Evolutionary conservation across 2,113 vertebrate genomes (phyloP).

Genomic region (Psittacus erithacus): DNA sequence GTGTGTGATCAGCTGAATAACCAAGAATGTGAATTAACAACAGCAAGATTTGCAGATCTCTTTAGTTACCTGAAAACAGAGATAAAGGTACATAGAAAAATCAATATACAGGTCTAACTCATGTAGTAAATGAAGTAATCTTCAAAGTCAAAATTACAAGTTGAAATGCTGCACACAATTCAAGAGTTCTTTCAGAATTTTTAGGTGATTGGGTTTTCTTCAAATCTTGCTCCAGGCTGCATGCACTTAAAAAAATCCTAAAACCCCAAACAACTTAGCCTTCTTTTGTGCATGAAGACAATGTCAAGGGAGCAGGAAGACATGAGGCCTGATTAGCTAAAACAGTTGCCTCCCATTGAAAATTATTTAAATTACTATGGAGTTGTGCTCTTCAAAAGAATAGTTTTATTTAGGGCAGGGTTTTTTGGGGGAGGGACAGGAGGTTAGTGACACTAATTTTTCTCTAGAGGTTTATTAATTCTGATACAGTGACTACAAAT

Average conservation of each 20-base stretch:
- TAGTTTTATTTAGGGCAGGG: neutral
- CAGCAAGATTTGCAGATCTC: neutral
- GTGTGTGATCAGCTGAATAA: neutral
- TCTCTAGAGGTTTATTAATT: neutral
- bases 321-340: neutral
- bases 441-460: neutral
- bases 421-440: neutral
- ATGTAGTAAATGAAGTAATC: neutral
- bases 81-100: neutral
- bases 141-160: neutral
- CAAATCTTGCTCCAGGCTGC: neutral
- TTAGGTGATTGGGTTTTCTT: neutral
- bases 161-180: neutral
- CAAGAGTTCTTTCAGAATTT: neutral
- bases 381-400: neutral
- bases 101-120: neutral
- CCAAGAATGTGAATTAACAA: neutral
- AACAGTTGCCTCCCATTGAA: neutral
- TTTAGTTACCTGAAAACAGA: neutral
- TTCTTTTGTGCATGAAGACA: neutral
- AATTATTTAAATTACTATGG: neutral
- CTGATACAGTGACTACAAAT: neutral
- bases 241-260: neutral
- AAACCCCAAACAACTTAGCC: neutral
- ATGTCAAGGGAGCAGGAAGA: neutral